Conservation (phyloP, 2,797 vertebrate genomes). For the Hyperoplus lanceolatus region DNA sequence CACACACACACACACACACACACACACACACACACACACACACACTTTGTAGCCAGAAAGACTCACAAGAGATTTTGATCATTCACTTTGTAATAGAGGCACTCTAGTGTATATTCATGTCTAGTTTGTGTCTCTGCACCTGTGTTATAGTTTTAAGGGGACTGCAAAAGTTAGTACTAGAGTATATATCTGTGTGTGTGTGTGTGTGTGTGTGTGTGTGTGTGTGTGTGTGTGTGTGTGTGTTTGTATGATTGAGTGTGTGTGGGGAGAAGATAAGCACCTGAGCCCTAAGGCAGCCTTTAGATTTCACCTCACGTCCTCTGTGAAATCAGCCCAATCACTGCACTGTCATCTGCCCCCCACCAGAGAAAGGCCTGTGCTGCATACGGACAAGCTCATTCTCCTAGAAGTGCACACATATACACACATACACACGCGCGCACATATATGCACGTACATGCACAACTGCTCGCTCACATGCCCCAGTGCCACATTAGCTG, state of each 20-base stretch:
- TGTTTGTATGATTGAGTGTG: conserved; percentile 35
- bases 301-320: conserved; percentile 83
- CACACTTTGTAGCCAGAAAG: conserved; percentile 31
- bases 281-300: conserved; percentile 80
- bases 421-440: conserved; percentile 9
- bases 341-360: conserved; percentile 81
- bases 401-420: conserved; percentile 53
- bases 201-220: conserved; percentile 1
- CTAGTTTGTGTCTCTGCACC: conserved; percentile 11
- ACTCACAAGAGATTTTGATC: conserved; percentile 63
- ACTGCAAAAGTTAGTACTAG: conserved; percentile 41
- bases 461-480: conserved; percentile 26
- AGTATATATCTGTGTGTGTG: neutral
- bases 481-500: conserved; percentile 61
- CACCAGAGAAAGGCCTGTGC: conserved; percentile 78
- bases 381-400: conserved; percentile 81
- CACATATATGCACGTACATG: neutral
- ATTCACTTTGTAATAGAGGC: conserved; percentile 72
- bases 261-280: conserved; percentile 80
- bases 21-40: conserved; percentile 19
- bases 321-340: conserved; percentile 82
- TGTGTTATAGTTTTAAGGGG: neutral
- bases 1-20: conserved; percentile 1
- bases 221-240: neutral
- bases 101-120: conserved; percentile 3